Conservation (phyloP, 2,888 invertebrate genomes). For the Andrena dorsata region DNA sequence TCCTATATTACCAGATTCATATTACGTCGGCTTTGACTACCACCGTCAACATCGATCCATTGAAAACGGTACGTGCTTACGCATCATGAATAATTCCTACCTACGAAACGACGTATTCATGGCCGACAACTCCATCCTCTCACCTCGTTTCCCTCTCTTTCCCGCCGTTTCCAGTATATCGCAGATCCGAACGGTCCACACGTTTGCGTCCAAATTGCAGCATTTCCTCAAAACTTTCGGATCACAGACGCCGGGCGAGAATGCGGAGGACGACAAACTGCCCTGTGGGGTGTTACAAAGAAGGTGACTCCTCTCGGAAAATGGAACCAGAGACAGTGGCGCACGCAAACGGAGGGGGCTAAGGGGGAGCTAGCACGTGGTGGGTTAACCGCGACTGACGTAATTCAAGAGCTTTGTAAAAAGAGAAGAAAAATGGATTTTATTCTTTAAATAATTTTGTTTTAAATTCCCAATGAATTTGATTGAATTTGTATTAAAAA, state of each 20-base stretch:
- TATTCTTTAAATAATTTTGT: too few species aligned
- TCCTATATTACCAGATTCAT: slow-evolving; percentile 58
- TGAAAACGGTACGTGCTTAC: slow-evolving; percentile 37
- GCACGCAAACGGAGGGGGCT: too few species aligned
- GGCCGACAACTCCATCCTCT: slow-evolving; percentile 4
- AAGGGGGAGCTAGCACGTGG: too few species aligned
- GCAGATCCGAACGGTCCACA: not conserved
- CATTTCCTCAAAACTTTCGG: slow-evolving; percentile 1
- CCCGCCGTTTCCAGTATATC: not conserved
- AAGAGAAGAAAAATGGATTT: too few species aligned
- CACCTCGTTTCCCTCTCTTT: not conserved
- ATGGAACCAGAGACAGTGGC: too few species aligned
- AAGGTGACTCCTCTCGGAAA: too few species aligned
- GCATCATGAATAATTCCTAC: slow-evolving; percentile 51
- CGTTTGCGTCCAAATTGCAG: not conserved
- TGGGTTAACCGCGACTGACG: too few species aligned
- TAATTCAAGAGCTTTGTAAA: too few species aligned
- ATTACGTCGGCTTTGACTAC: slow-evolving; percentile 58
- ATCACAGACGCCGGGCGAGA: not conserved
- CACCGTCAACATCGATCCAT: slow-evolving; percentile 60
- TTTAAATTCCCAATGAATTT: too few species aligned
- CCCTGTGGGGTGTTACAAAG: too few species aligned
- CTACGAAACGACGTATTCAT: slow-evolving; percentile 46
- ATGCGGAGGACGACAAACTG: not conserved
- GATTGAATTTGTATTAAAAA: too few species aligned